Base-by-base conservation (phyloP, 2,888 invertebrate species). In the Cheilosia variabilis region DNA sequence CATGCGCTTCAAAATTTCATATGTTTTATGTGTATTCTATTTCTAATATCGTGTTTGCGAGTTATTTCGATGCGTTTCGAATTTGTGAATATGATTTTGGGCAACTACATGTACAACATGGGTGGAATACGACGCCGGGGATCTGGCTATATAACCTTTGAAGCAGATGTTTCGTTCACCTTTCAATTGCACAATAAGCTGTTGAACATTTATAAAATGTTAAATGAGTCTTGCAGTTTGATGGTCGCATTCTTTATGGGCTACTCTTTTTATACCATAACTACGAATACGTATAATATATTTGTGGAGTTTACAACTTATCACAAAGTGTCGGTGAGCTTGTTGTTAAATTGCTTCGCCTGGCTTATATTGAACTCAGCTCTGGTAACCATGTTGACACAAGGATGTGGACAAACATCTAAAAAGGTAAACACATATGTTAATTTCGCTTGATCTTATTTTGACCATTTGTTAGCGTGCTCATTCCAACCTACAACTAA, bases 211-310 rank as follows among this genome's bases (percentile, higher is more conserved):
- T 91, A 90, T 58, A 91, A 90, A 75, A 81, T 88, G 53, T 89
- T 90, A 55, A 91, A 91, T 63, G 91, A 91, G 31, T 89, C 90
- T 41, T 90, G 90, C 87, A 91, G 90, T 63, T 78, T 91, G 47
- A 89, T 91, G 60, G 84, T 91, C 43, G 90, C 91, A 5, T 89
- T 89, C 41, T 91, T 90, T 73, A 89, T 92, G 89, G 91, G 91
- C 2, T 91, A 90, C 72, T 89, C 90, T 2, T 91, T 92, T 77
- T 91, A 91, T 73, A 90, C 90, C 19, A 91, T 92, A 52, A 92
- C 91, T 27, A 90, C 91, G 34, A 91, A 90, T 34, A 90, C 91
- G 15, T 91, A 91, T n/a, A 90, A 90, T 82, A 88, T 91, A 0
- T 91, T 91, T 66, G 90, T 92, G 1, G 91, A 91, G 81, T 90